Evolutionary conservation across 2,888 invertebrate species (phyloP).

Genomic region (Dolomedes plantarius): DNA sequence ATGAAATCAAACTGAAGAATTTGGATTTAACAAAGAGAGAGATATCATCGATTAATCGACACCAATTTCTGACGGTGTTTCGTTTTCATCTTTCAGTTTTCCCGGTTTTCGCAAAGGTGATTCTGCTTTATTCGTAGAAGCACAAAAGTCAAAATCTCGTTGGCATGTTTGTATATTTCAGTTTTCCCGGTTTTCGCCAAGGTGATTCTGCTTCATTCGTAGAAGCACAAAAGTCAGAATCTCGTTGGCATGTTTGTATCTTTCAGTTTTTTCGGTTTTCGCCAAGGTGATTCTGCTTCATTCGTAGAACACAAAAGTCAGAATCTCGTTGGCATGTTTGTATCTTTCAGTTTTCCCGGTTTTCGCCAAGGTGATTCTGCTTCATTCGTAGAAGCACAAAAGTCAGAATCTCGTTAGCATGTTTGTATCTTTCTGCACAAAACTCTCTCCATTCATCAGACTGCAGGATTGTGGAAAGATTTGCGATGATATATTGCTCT

Average conservation of each 20-base stretch:
- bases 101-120: too few species aligned
- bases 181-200: too few species aligned
- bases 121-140: background rate
- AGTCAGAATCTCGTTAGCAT: background rate
- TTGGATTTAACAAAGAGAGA: too few species aligned
- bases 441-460: background rate
- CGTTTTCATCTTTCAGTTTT: too few species aligned
- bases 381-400: background rate
- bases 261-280: too few species aligned
- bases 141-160: background rate
- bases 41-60: too few species aligned
- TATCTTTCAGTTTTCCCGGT: too few species aligned
- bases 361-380: too few species aligned
- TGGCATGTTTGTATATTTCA: too few species aligned
- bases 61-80: too few species aligned
- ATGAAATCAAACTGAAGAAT: too few species aligned
- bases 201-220: background rate
- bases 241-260: background rate
- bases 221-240: background rate
- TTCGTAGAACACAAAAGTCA: background rate
- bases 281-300: background rate
- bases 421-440: background rate
- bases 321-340: background rate
- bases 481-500: background rate
- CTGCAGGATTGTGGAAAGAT: background rate